Conservation (phyloP, 2,888 invertebrate species). For the Cheilosia vernalis region DNA sequence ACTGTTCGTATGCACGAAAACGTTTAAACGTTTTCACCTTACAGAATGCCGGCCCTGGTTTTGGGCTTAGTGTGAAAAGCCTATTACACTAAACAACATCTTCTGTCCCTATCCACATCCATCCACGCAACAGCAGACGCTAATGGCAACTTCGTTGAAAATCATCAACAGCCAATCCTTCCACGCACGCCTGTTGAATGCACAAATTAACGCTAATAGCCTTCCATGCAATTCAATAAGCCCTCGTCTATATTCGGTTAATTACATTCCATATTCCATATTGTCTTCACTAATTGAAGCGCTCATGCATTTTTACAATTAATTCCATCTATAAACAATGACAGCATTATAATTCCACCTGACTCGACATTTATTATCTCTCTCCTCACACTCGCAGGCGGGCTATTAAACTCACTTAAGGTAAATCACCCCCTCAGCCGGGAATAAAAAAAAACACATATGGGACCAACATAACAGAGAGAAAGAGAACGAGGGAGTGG, state of each 20-base stretch:
- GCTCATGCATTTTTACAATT: constrained; percentile 59
- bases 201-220: constrained; percentile 14
- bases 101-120: background rate
- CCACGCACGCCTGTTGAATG: constrained; percentile 49
- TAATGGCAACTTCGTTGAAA: background rate
- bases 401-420: constrained; percentile 62
- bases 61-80: no score
- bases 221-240: constrained; percentile 54
- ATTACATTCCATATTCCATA: constrained; percentile 32
- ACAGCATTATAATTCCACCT: constrained; percentile 36
- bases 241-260: constrained; percentile 38
- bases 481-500: constrained; percentile 24
- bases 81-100: no score
- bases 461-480: constrained; percentile 13
- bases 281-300: constrained; percentile 46
- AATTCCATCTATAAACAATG: constrained; percentile 51
- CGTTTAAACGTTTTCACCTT: no score
- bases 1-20: no score
- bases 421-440: constrained; percentile 20
- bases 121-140: background rate
- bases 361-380: constrained; percentile 58
- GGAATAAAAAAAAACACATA: constrained; percentile 13
- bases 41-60: no score
- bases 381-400: constrained; percentile 1
- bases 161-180: background rate